phyloP scores from a whole-genome alignment of 2,113 vertebrate genomes.

The Leuciscus idus region DNA sequence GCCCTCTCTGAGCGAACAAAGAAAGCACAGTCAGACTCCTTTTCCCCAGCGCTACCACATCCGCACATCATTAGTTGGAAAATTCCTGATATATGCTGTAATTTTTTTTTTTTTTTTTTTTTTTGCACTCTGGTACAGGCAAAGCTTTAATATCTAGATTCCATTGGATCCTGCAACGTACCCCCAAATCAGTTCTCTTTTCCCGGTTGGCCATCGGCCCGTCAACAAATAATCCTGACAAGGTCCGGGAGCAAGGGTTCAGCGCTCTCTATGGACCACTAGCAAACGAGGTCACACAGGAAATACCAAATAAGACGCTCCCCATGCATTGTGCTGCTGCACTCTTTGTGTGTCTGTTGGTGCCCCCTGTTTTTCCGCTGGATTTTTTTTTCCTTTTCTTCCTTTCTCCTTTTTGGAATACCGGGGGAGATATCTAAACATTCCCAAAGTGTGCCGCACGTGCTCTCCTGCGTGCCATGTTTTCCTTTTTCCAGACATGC shows the following conservation, averaged over 20 bases:
- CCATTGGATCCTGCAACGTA: constrained; percentile 64
- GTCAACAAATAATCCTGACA: constrained; percentile 84
- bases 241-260: constrained; percentile 72
- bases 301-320: constrained; percentile 88
- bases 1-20: constrained; percentile 96
- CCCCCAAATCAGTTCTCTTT: constrained; percentile 73
- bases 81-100: constrained; percentile 99
- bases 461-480: constrained; percentile 73
- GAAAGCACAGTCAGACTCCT: constrained; percentile 98
- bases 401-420: constrained; percentile 68
- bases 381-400: constrained; percentile 63
- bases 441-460: constrained; percentile 77
- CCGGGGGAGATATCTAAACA: constrained; percentile 79
- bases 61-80: constrained; percentile 99
- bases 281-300: constrained; percentile 80
- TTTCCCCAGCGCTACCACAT: constrained; percentile 96
- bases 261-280: constrained; percentile 80
- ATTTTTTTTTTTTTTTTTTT: constrained; percentile 81
- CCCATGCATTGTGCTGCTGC: constrained; percentile 73
- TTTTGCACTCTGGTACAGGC: constrained; percentile 79
- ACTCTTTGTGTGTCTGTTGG: constrained; percentile 46
- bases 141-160: constrained; percentile 93
- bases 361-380: constrained; percentile 44
- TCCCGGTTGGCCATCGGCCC: constrained; percentile 79
- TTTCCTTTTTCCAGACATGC: constrained; percentile 53